Evolutionary conservation across 92 coral and sea anemone species (phyloP).

Genomic region (Metridium senile): DNA sequence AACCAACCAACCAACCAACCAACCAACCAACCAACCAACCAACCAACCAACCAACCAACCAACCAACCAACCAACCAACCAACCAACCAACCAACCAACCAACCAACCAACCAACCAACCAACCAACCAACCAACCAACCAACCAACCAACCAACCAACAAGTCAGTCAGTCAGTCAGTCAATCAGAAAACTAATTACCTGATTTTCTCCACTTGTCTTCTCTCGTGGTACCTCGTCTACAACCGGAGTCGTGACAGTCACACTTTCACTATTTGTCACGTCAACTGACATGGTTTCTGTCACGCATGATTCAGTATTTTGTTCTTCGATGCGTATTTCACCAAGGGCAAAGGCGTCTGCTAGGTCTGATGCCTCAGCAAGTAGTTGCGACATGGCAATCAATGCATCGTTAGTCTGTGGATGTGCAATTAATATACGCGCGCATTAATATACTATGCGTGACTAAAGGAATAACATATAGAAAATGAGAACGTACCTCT

Average conservation of each 20-base stretch:
- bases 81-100: too few species aligned
- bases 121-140: too few species aligned
- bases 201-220: background rate
- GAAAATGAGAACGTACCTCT: background rate
- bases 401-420: background rate
- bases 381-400: conserved; percentile 8
- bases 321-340: background rate
- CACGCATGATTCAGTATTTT: background rate
- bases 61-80: too few species aligned
- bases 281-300: background rate
- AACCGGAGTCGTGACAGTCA: background rate
- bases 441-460: too few species aligned
- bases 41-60: too few species aligned
- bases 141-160: too few species aligned
- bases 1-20: too few species aligned
- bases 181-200: too few species aligned
- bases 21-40: too few species aligned
- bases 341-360: background rate
- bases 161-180: too few species aligned
- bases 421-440: background rate
- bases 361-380: conserved; percentile 6
- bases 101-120: too few species aligned
- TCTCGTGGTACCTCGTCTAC: too few species aligned
- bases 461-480: background rate
- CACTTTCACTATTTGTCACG: background rate